phyloP scores from a whole-genome alignment of 2,888 invertebrate genomes.

The Stegana nigrithorax region DNA sequence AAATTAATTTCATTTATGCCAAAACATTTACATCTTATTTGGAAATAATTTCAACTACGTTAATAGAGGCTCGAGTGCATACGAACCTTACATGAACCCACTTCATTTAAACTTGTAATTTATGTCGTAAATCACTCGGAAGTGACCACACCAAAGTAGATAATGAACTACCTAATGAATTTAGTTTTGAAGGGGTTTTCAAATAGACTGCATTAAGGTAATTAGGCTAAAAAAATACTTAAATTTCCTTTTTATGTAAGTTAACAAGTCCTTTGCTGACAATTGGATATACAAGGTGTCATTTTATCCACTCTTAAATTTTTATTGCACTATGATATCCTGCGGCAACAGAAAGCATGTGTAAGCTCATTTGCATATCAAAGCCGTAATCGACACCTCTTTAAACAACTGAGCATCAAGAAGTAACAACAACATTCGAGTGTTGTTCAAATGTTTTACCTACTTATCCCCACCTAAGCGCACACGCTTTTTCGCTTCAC shows the following conservation, averaged over 20 bases:
- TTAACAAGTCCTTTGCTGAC: constrained; percentile 29
- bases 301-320: constrained; percentile 34
- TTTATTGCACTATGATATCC: no score
- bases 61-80: constrained; percentile 49
- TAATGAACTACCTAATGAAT: constrained; percentile 43
- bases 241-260: constrained; percentile 42
- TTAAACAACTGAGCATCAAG: constrained; percentile 35
- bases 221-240: constrained; percentile 26
- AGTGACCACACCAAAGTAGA: constrained; percentile 14
- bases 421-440: constrained; percentile 24
- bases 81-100: no score
- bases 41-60: constrained; percentile 37
- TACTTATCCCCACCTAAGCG: neutral
- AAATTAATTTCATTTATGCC: constrained; percentile 59
- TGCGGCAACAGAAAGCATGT: constrained; percentile 2
- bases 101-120: constrained; percentile 57
- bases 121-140: constrained; percentile 54
- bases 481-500: constrained; percentile 36
- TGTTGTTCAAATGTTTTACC: constrained; percentile 21
- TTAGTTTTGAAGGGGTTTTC: constrained; percentile 51
- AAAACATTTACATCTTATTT: constrained; percentile 47
- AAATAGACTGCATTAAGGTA: constrained; percentile 36
- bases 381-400: constrained; percentile 60
- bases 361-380: constrained; percentile 55
- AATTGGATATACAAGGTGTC: no score